Percentiles rank a stretch among this genome's conserved stretches.
phyloP scores from a whole-genome alignment of 2,888 invertebrate genomes.

The Euzophera pinguis region DNA sequence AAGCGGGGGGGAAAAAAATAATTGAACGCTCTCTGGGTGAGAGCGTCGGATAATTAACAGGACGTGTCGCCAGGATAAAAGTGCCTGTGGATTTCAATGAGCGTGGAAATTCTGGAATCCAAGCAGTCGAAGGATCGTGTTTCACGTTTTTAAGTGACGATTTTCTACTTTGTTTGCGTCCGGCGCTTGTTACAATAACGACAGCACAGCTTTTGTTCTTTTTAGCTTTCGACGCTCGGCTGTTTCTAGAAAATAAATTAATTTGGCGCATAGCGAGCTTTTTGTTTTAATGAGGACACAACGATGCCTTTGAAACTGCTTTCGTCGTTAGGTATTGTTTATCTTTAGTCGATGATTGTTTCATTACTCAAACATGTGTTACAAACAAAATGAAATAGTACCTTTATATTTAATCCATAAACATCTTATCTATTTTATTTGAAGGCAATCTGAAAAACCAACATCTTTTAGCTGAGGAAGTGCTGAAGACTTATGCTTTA shows the following conservation, averaged over 20 bases:
- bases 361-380: neutral
- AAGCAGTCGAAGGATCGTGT: conserved; percentile 49
- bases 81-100: conserved; percentile 70
- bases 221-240: conserved; percentile 32
- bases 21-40: conserved; percentile 70
- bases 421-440: too few species aligned
- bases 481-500: too few species aligned
- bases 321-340: neutral
- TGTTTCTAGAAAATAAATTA: conserved; percentile 48
- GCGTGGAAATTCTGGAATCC: conserved; percentile 52
- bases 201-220: conserved; percentile 38
- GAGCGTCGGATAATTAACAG: conserved; percentile 77
- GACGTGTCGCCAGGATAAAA: conserved; percentile 75
- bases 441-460: too few species aligned
- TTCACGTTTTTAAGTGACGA: conserved; percentile 61
- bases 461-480: too few species aligned
- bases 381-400: too few species aligned
- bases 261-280: conserved; percentile 30
- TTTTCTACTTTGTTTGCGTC: conserved; percentile 61
- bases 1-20: conserved; percentile 68
- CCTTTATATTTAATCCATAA: too few species aligned
- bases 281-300: conserved; percentile 32
- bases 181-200: conserved; percentile 48
- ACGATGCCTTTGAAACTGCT: conserved; percentile 18
- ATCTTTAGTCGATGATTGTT: neutral